Evolutionary conservation across 2,113 vertebrate genomes (phyloP).

Genomic region (Corythaixoides concolor): DNA sequence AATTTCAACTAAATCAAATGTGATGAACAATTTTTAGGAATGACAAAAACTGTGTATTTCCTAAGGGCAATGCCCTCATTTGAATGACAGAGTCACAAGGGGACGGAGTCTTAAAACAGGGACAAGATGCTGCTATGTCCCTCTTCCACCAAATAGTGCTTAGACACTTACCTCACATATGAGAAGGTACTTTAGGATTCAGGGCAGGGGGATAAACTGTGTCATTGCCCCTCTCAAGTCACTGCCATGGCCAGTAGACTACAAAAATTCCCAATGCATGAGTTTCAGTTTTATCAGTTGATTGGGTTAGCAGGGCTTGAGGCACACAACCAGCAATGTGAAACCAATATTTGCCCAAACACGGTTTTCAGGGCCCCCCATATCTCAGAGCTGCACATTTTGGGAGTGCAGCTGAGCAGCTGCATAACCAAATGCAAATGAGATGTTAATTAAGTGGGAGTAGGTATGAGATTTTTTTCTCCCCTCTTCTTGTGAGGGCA

Average conservation of each 20-base stretch:
- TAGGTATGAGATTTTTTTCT: neutral
- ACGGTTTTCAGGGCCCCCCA: neutral
- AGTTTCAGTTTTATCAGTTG: neutral
- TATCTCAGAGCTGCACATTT: neutral
- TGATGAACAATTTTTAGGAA: slow-evolving; percentile 17
- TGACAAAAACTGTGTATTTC: neutral
- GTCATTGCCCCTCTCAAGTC: neutral
- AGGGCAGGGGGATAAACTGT: neutral
- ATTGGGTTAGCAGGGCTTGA: neutral
- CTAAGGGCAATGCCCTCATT: neutral
- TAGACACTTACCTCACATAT: neutral
- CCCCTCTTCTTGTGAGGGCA: neutral
- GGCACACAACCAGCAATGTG: accelerated
- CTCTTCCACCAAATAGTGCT: neutral
- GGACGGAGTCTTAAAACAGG: neutral
- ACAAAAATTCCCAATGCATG: neutral
- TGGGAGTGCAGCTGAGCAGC: neutral
- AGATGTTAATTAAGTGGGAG: neutral
- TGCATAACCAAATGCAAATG: neutral
- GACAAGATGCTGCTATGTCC: neutral
- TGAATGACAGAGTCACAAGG: neutral
- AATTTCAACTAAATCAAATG: slow-evolving; percentile 5
- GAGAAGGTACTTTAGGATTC: neutral
- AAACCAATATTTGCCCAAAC: neutral
- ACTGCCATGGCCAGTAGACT: neutral